A percentile compares a stretch with the other conserved stretches of the same genome.
phyloP scores from a whole-genome alignment of 2,113 vertebrate species.

The Elephas maximus region DNA sequence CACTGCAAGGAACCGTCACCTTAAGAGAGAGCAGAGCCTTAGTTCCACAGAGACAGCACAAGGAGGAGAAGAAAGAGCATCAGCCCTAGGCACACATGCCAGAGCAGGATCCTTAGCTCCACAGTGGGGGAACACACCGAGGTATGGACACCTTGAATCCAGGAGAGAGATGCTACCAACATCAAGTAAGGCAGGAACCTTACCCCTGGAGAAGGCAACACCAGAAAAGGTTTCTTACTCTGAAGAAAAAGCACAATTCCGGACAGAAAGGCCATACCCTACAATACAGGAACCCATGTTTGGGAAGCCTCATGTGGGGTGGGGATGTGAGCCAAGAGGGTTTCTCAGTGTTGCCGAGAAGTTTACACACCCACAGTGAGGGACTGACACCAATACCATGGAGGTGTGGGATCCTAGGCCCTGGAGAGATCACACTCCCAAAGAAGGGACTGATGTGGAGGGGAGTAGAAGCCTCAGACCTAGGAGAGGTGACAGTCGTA shows the following conservation, averaged over 20 bases:
- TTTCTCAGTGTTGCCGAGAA: no score
- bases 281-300: not conserved
- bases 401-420: not conserved
- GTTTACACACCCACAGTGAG: not conserved
- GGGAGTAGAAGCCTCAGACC: not conserved
- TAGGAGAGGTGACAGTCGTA: no score
- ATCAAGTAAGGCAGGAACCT: not conserved
- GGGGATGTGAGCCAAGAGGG: not conserved
- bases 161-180: not conserved
- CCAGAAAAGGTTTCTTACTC: not conserved
- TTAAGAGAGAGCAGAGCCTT: not conserved
- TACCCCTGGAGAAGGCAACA: not conserved
- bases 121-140: not conserved
- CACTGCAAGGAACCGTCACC: no score
- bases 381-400: fast-evolving
- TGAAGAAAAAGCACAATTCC: not conserved
- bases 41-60: fast-evolving
- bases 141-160: not conserved
- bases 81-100: fast-evolving
- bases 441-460: not conserved
- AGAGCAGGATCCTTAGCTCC: not conserved
- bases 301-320: no score
- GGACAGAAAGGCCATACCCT: no score
- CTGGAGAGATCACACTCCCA: not conserved
- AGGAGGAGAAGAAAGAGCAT: not conserved